Evolutionary conservation across 2,113 vertebrate species (phyloP), one percentile per base, ranked within the genome.

Genomic region (Oncorhynchus keta): DNA sequence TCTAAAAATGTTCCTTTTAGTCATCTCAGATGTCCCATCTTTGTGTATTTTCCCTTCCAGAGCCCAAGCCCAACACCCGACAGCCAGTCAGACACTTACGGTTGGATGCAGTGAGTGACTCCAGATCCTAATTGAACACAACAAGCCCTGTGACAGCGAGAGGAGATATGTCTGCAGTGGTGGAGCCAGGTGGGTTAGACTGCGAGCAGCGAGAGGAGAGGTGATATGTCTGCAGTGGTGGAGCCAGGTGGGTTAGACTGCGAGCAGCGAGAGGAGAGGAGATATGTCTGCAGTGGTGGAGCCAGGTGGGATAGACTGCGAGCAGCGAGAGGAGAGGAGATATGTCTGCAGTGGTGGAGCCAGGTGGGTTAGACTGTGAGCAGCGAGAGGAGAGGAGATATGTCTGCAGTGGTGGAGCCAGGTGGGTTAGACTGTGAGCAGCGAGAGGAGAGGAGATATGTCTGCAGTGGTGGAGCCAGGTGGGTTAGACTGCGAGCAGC

Each of bases 121-220:
- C 88, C 89, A 73, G 88, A 83, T 90, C 89, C 85, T 82, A 55
- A 72, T 11, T 74, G 85, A 85, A 72, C 12, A 67, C 14, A 84
- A 51, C 73, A 12, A 35, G 26, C 1, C 1, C 45, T 55, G 35
- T 11, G 32, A 45, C 20, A 5, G 45, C n/a, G 68, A 28, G 11
- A 12, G 39, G 9, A 35, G 32, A 35, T 26, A 3, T 26, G 64
- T 28, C 9, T 26, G 64, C 64, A 64, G n/a, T 2, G 14, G 13
- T 55, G 51, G 1, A 55, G 16, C 59, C 59, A 62, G 59, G 2
- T 62, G n/a, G 3, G 16, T 16, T 18, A 18, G 51, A 55, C 32
- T 35, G 32, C 32, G 5, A 35, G 32, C 32, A 35, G 32, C 5
- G 32, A 45, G 39, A 45, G 39, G 4, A 32, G 30, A 32, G 32